Evolutionary conservation across 2,113 vertebrate species (phyloP), one percentile per base, ranked within the genome.

Genomic region (Acrocephalus arundinaceus): DNA sequence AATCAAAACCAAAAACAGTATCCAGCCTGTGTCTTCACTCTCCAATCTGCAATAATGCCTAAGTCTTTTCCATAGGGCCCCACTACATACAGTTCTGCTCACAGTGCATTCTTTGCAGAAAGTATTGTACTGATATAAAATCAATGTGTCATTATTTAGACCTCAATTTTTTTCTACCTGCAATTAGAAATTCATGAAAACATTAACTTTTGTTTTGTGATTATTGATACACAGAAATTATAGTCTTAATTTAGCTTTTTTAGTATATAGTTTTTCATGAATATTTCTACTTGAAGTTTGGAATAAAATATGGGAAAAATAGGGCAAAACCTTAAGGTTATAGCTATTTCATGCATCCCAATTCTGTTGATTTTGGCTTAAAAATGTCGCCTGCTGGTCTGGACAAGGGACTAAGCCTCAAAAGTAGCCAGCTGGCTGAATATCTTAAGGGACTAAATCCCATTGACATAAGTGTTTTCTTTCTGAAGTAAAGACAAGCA

Each of bases 361-460:
- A 41, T 89, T 94, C 37, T 94, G 46, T 91, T 90, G 48, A 82
- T 23, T 93, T 90, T 79, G 61, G 48, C 70, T 85, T 43, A 23
- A 76, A 91, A 87, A 41, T 57, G 7, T 78, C 9, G 27, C 23
- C 52, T 58, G 46, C 20, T 95, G 41, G 17, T 81, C 58, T 81
- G 67, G 31, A 61, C 70, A 54, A 95, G 13, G 63, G 28, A 87
- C 49, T 70, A 46, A 62, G 6, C 80, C 18, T 89, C 52, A 68
- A 37, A 66, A 58, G 21, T 17, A 5, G 55, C 57, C 78, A 91
- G 37, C 13, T 91, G 76, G 8, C 61, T 88, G 39, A 51, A 73
- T 92, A 85, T 71, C 54, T 74, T 74, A 85, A 95, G 30, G 31
- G 13, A 77, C 22, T 94, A 89, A 95, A 68, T 77, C 41, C 57